Evolutionary conservation across 2,888 invertebrate species (phyloP).

Genomic region (Cheilosia vulpina): DNA sequence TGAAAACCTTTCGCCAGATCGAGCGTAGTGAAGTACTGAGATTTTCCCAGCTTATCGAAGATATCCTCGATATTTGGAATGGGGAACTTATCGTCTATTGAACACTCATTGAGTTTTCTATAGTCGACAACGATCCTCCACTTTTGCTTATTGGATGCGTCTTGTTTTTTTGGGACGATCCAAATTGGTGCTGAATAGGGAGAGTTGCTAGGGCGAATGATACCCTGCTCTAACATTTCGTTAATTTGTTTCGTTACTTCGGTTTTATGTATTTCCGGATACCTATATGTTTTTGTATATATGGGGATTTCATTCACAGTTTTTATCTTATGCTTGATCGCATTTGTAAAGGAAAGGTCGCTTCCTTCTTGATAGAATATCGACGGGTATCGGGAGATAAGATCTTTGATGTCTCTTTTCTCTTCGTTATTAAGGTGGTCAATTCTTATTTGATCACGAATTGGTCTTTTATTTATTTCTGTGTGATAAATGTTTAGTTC

Average conservation of each 20-base stretch:
- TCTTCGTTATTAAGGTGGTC: slow-evolving; percentile 13
- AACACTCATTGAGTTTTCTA: slow-evolving; percentile 54
- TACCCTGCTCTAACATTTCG: slow-evolving; percentile 40
- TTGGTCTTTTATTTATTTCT: slow-evolving; percentile 9
- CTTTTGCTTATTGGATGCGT: slow-evolving; percentile 57
- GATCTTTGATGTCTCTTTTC: slow-evolving; percentile 7
- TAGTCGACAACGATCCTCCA: slow-evolving; percentile 70
- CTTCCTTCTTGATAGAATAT: slow-evolving; percentile 9
- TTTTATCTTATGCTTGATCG: slow-evolving; percentile 4
- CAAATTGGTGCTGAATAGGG: slow-evolving; percentile 40
- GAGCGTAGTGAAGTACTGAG: neutral
- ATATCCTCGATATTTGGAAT: slow-evolving; percentile 48
- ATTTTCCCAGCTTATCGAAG: slow-evolving; percentile 21
- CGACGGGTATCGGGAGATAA: neutral
- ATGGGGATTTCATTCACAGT: slow-evolving; percentile 5
- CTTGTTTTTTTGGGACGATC: slow-evolving; percentile 67
- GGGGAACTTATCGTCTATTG: neutral
- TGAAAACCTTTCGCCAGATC: neutral
- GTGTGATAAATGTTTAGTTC: neutral
- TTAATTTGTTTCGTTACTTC: slow-evolving; percentile 19
- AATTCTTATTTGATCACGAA: slow-evolving; percentile 2
- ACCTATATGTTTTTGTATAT: neutral
- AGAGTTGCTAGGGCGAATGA: slow-evolving; percentile 50
- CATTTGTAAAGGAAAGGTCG: slow-evolving; percentile 11
- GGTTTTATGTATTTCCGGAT: neutral